phyloP scores from a whole-genome alignment of 1,140 invertebrate genomes.

The Heliconius himera region DNA sequence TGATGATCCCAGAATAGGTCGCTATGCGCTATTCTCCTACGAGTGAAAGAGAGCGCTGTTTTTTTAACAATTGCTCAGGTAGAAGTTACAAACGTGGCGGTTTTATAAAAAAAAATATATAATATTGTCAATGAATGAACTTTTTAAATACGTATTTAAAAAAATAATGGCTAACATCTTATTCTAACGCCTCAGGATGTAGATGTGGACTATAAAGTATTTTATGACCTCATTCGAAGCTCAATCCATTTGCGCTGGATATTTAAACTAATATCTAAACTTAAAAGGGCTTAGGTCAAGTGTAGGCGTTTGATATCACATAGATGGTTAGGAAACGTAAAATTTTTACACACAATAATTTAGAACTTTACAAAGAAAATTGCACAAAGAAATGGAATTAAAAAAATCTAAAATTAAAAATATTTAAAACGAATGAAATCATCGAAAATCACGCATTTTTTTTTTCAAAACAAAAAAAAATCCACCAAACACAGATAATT shows the following conservation, averaged over 20 bases:
- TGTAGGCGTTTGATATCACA: slow-evolving; percentile 35
- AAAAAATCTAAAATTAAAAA: neutral
- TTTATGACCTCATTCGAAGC: slow-evolving; percentile 30
- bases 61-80: slow-evolving; percentile 61
- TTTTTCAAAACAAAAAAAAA: neutral
- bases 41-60: slow-evolving; percentile 53
- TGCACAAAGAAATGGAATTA: neutral
- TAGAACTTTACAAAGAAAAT: neutral
- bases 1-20: slow-evolving; percentile 55
- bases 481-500: neutral
- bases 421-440: neutral
- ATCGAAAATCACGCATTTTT: neutral
- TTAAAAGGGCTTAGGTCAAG: slow-evolving; percentile 42
- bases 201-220: slow-evolving; percentile 20
- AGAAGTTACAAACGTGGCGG: slow-evolving; percentile 54
- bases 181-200: slow-evolving; percentile 1
- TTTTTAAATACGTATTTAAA: neutral
- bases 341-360: neutral
- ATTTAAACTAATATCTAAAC: slow-evolving; percentile 40
- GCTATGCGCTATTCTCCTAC: slow-evolving; percentile 36
- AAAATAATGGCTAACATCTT: slow-evolving; percentile 3
- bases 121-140: slow-evolving; percentile 28
- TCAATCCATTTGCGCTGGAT: slow-evolving; percentile 32
- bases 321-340: neutral
- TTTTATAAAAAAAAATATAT: slow-evolving; percentile 28